Base-by-base conservation (phyloP, 2,113 vertebrate species). In the Peromyscus maniculatus region DNA sequence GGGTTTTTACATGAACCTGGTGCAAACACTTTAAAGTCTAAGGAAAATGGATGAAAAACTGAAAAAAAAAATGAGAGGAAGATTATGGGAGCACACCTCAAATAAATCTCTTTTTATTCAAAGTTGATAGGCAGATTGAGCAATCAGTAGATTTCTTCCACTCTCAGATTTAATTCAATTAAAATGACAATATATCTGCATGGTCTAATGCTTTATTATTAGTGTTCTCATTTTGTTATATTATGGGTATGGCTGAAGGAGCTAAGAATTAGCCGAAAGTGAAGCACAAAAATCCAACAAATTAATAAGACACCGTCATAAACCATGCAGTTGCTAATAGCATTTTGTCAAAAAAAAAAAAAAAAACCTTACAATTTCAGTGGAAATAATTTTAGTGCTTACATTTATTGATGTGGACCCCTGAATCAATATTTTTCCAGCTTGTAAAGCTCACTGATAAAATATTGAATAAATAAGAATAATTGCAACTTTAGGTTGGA, bases 401-500 rank as follows among this genome's bases (percentile, higher is more conserved):
- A 52, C 9, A 87, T 93, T 89, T 93, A 89, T 96, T 96, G 78
- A 95, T 10, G 6, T 84, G 24, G 13, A 66, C 79, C 10, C 49
- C 1, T 91, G 55, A 21, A 87, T 97, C 79, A 88, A 97, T 94
- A 95, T 21, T 84, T 84, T 88, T 96, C 94, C 79, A 97, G 83
- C 95, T 98, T 96, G n/a, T 93, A 92, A 90, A 69, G 69, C 26
- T 97, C 93, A 87, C 4, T 95, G 91, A 89, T 22, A 97, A 96
- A 89, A 97, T 88, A 84, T 95, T 97, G 88, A 96, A 95, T 78
- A 83, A 95, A 57, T 71, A 97, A 91, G 93, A 57, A 96, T 98
- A 98, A 97, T 6, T 43, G 91, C 87, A 98, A 95, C 88, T 95
- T 93, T 86, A 22, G 57, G 22, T 80, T 74, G 62, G 80, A 83